phyloP scores from a whole-genome alignment of 2,113 vertebrate genomes.

The Strix aluco region DNA sequence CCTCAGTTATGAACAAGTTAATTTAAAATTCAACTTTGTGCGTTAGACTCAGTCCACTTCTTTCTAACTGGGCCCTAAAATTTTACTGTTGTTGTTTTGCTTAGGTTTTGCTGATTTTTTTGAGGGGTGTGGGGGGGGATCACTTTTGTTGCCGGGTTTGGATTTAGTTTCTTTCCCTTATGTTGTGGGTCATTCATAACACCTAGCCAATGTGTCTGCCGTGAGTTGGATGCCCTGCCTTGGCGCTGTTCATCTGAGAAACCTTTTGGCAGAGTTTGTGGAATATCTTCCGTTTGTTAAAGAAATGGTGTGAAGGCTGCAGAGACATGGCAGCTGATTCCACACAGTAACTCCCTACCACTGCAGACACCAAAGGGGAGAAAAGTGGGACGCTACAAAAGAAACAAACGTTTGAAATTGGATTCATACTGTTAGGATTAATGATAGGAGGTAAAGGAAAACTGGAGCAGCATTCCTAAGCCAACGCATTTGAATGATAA shows the following conservation, averaged over 20 bases:
- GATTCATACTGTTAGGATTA: conserved; percentile 69
- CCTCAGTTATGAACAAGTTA: neutral
- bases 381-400: conserved; percentile 17
- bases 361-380: conserved; percentile 22
- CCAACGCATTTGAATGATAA: conserved; percentile 70
- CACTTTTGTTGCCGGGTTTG: neutral
- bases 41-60: neutral
- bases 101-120: neutral
- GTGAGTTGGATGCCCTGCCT: neutral
- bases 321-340: neutral
- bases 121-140: accelerated
- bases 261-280: conserved; percentile 1
- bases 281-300: neutral
- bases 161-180: neutral
- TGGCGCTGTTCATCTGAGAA: neutral
- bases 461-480: conserved; percentile 46
- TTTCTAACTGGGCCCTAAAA: neutral
- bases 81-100: neutral
- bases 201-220: neutral
- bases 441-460: conserved; percentile 62
- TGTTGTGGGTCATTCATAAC: neutral
- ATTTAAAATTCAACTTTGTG: conserved; percentile 28
- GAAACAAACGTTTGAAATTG: conserved; percentile 59
- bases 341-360: neutral
- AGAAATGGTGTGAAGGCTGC: neutral